phyloP scores from a whole-genome alignment of 2,797 vertebrate species.

The Taeniopygia guttata region DNA sequence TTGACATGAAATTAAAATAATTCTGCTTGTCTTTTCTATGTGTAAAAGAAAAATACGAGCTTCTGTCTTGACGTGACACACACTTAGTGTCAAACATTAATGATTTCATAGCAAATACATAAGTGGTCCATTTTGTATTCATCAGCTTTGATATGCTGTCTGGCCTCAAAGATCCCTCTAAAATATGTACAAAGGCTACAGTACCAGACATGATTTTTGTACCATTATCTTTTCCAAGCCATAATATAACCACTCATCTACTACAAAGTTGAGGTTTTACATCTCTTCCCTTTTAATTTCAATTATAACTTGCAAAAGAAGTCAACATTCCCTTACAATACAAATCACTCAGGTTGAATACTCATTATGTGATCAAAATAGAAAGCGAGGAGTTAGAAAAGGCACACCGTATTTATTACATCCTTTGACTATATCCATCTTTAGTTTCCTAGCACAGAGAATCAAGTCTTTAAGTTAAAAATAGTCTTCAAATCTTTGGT shows the following conservation, averaged over 20 bases:
- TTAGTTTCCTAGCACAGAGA: conserved; percentile 20
- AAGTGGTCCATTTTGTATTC: not conserved
- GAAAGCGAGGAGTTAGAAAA: not conserved
- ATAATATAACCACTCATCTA: not conserved
- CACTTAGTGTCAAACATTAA: not conserved
- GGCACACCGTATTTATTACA: conserved; percentile 23
- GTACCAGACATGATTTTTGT: not conserved
- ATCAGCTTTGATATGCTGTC: not conserved
- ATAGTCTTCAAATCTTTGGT: conserved; percentile 31
- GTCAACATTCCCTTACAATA: not conserved
- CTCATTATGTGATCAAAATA: conserved; percentile 5
- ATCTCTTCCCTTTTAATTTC: not conserved
- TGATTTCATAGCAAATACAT: not conserved
- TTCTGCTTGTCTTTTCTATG: not conserved
- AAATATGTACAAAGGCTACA: not conserved
- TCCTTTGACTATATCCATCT: conserved; percentile 10
- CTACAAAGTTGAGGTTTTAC: not conserved
- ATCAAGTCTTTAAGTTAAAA: conserved; percentile 44
- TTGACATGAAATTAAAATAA: not conserved
- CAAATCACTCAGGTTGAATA: conserved; percentile 35
- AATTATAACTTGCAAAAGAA: conserved; percentile 17
- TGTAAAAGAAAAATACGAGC: not conserved
- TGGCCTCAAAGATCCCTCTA: not conserved
- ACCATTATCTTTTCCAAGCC: not conserved
- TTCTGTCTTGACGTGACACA: not conserved